Evolutionary conservation across 2,113 vertebrate species (phyloP).

Genomic region (Anarhynchus alexandrinus): DNA sequence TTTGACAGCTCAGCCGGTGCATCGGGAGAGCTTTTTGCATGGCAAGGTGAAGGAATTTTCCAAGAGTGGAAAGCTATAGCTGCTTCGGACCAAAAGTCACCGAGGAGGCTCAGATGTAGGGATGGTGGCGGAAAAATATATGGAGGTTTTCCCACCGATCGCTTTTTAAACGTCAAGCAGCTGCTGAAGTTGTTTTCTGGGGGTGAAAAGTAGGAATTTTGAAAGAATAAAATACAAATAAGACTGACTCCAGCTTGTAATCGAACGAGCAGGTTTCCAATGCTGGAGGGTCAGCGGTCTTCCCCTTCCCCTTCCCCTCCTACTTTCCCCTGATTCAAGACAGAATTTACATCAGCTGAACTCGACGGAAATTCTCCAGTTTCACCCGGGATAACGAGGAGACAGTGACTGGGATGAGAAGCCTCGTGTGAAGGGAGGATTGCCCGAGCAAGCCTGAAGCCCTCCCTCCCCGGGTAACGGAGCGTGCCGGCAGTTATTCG

Average conservation of each 20-base stretch:
- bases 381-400: background rate
- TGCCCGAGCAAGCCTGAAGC: background rate
- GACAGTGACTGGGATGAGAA: background rate
- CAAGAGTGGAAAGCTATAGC: background rate
- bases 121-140: background rate
- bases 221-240: background rate
- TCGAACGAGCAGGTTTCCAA: rapidly evolving
- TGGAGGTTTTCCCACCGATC: background rate
- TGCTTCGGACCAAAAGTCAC: background rate
- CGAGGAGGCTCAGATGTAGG: background rate
- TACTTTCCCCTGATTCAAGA: background rate
- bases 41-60: background rate
- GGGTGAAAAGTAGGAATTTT: background rate
- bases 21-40: rapidly evolving
- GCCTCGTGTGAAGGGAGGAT: background rate
- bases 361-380: rapidly evolving
- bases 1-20: background rate
- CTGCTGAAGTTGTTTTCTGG: background rate
- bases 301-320: background rate
- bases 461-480: background rate
- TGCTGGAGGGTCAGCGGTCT: background rate
- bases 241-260: background rate
- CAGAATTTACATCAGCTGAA: background rate
- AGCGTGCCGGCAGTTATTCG: background rate
- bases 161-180: rapidly evolving